Conservation (phyloP, 2,888 invertebrate species). For the Lithophane leautieri region DNA sequence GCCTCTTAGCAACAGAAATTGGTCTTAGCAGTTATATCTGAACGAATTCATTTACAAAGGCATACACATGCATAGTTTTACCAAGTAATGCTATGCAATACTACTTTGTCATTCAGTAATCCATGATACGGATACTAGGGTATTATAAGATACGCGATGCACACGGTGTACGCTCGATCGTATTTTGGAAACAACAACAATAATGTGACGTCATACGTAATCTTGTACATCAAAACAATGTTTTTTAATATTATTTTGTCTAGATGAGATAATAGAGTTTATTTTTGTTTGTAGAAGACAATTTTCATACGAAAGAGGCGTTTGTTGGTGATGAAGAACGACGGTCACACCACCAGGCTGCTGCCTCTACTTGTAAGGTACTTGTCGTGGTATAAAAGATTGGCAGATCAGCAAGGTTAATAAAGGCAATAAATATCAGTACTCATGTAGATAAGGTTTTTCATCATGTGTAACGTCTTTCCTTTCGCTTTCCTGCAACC, state of each 20-base stretch:
- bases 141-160: conserved; percentile 44
- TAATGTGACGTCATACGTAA: conserved; percentile 33
- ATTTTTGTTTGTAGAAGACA: neutral
- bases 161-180: conserved; percentile 23
- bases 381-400: too few species aligned
- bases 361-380: too few species aligned
- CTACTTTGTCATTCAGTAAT: conserved; percentile 21
- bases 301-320: neutral
- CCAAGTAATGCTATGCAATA: conserved; percentile 12
- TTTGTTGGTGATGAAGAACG: neutral
- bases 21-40: neutral
- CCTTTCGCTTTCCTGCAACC: too few species aligned
- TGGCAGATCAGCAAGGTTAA: too few species aligned
- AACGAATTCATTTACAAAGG: neutral
- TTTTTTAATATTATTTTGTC: neutral
- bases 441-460: too few species aligned
- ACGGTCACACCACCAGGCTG: too few species aligned
- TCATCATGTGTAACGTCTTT: too few species aligned
- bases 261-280: conserved; percentile 8
- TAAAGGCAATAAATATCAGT: too few species aligned
- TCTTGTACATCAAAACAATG: conserved; percentile 28
- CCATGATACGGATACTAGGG: conserved; percentile 31
- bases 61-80: neutral
- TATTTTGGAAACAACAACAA: conserved; percentile 37
- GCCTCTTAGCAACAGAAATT: neutral